Evolutionary conservation across 2,113 vertebrate genomes (phyloP).

Genomic region (Saccopteryx leptura): DNA sequence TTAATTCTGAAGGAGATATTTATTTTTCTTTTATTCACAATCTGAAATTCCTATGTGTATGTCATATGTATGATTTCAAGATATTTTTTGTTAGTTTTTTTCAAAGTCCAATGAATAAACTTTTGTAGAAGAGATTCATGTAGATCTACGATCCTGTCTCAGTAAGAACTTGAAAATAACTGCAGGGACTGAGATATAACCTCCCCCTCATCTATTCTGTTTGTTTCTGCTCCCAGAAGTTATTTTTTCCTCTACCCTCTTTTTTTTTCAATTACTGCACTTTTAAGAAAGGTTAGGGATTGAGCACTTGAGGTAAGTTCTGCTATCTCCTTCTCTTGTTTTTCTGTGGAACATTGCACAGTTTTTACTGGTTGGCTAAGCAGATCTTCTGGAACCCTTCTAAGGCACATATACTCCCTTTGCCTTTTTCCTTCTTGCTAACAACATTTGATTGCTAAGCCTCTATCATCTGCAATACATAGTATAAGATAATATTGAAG

Average conservation of each 20-base stretch:
- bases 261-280: not conserved
- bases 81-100: not conserved
- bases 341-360: not conserved
- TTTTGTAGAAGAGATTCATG: not conserved
- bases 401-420: not conserved
- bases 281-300: conserved; percentile 51
- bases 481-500: not conserved
- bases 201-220: not conserved
- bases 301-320: conserved; percentile 49
- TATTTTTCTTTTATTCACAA: conserved; percentile 29
- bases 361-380: conserved; percentile 65
- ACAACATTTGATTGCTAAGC: not conserved
- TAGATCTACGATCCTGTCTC: not conserved
- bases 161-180: conserved; percentile 43
- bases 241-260: conserved; percentile 13
- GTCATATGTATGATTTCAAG: not conserved
- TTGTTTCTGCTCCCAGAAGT: conserved; percentile 55
- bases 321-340: conserved; percentile 61
- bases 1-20: not conserved
- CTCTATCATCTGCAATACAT: conserved; percentile 8
- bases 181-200: not conserved
- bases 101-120: not conserved
- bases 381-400: conserved; percentile 35
- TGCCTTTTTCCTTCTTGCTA: not conserved
- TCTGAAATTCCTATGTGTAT: conserved; percentile 49